Percentiles rank a stretch among this genome's conserved stretches.
These are phyloP conservation scores for Tridacna gigas DNA, from an alignment of 2,888 invertebrate species.

Conservation along the genomic window DNA sequence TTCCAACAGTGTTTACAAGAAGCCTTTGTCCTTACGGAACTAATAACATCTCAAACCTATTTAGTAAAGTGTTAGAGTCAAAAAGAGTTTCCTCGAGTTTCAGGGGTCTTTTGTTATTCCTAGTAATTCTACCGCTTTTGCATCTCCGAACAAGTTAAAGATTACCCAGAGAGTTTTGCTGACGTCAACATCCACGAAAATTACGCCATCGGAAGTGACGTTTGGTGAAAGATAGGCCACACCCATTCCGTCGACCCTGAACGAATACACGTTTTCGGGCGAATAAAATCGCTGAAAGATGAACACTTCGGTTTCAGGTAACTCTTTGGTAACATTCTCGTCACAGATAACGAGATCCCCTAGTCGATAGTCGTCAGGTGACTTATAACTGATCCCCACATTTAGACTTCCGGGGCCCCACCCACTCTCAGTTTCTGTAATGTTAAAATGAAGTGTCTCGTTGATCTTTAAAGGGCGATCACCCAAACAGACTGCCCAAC, in stretches of 20 bases:
- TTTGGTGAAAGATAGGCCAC: slow-evolving; percentile 58
- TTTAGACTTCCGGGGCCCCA: slow-evolving; percentile 55
- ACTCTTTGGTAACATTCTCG: slow-evolving; percentile 40
- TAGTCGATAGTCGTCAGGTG: slow-evolving; percentile 28
- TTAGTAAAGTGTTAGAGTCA: no score
- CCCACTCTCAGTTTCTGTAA: slow-evolving; percentile 52
- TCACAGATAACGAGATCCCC: slow-evolving; percentile 55
- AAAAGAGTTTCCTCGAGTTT: neutral
- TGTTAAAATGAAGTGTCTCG: slow-evolving; percentile 55
- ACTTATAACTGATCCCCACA: slow-evolving; percentile 53
- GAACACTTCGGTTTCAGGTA: slow-evolving; percentile 52
- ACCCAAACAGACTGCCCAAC: slow-evolving; percentile 47
- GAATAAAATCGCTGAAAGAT: slow-evolving; percentile 50
- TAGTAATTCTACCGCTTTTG: slow-evolving; percentile 54
- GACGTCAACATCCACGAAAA: slow-evolving; percentile 58
- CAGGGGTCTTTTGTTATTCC: slow-evolving; percentile 10
- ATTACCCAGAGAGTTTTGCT: slow-evolving; percentile 53
- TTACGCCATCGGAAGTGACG: slow-evolving; percentile 45
- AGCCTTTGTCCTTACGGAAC: no score
- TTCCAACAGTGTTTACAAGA: no score
- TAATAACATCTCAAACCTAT: no score
- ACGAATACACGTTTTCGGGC: slow-evolving; percentile 44
- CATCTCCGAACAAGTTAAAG: slow-evolving; percentile 62
- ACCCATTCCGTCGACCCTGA: slow-evolving; percentile 47
- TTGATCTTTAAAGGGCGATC: slow-evolving; percentile 39